phyloP scores from a whole-genome alignment of 1,140 invertebrate species.

The Yoshiicerus persimilis region DNA sequence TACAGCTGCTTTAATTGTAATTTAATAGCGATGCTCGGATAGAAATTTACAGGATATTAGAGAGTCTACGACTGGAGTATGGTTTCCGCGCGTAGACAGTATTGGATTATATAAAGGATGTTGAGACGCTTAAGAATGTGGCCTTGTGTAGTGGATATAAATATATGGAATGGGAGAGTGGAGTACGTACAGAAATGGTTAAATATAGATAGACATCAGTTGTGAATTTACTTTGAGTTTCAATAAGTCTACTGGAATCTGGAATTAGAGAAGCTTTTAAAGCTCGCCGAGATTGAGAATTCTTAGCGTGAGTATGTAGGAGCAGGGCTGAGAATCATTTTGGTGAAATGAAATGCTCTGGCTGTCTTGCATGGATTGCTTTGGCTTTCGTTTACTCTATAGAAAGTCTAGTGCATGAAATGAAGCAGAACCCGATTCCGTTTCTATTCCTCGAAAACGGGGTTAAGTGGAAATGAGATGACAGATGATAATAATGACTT shows the following conservation, averaged over 20 bases:
- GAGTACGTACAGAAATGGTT: background rate
- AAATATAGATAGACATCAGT: background rate
- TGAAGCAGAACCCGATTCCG: background rate
- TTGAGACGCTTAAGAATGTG: background rate
- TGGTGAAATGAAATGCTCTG: background rate
- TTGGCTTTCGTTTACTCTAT: background rate
- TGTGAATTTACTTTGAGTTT: background rate
- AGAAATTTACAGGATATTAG: too few relatives aligned
- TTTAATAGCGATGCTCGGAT: too few relatives aligned
- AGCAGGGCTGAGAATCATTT: background rate
- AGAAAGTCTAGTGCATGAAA: background rate
- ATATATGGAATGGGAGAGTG: too few relatives aligned
- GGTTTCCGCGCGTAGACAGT: background rate
- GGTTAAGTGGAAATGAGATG: conserved; percentile 22
- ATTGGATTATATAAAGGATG: background rate
- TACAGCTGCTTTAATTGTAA: background rate
- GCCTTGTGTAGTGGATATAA: background rate
- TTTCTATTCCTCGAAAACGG: background rate
- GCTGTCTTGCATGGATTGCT: background rate
- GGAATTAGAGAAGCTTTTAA: background rate
- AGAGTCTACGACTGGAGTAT: background rate
- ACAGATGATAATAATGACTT: conserved; percentile 14
- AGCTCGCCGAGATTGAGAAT: background rate
- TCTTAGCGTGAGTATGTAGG: background rate
- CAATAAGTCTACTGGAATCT: background rate